Evolutionary conservation across 2,113 vertebrate genomes (phyloP).

Genomic region (Melanocharis versteri): DNA sequence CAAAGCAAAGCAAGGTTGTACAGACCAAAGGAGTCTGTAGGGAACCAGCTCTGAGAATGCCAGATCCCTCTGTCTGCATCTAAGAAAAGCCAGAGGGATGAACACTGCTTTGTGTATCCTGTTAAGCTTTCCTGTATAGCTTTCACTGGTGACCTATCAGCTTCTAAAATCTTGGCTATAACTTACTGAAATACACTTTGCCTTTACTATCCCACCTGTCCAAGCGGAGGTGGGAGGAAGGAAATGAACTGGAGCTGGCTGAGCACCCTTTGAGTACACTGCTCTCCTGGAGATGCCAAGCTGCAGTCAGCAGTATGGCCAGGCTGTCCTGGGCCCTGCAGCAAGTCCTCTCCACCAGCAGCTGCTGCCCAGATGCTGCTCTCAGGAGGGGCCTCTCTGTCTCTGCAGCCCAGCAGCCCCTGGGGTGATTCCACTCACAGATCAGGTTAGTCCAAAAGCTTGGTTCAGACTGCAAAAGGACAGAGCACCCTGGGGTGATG

Average conservation of each 20-base stretch:
- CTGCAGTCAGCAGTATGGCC: not conserved
- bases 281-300: not conserved
- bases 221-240: not conserved
- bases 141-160: not conserved
- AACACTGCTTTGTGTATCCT: not conserved
- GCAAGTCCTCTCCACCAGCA: not conserved
- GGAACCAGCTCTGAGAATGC: not conserved
- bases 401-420: not conserved
- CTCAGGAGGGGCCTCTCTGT: not conserved
- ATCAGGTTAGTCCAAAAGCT: not conserved
- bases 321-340: not conserved
- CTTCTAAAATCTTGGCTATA: not conserved
- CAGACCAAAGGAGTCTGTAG: not conserved
- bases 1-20: not conserved
- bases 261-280: not conserved
- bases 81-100: not conserved
- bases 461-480: not conserved
- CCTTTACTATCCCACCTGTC: not conserved
- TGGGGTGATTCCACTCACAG: not conserved
- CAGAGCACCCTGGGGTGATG: not conserved
- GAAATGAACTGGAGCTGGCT: not conserved
- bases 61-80: not conserved
- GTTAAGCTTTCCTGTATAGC: not conserved
- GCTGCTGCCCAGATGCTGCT: not conserved
- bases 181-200: not conserved